A percentile compares a stretch with the other conserved stretches of the same genome.
Evolutionary conservation across 2,888 invertebrate species (phyloP).

Genomic region (Sphaeridia pumilis): DNA sequence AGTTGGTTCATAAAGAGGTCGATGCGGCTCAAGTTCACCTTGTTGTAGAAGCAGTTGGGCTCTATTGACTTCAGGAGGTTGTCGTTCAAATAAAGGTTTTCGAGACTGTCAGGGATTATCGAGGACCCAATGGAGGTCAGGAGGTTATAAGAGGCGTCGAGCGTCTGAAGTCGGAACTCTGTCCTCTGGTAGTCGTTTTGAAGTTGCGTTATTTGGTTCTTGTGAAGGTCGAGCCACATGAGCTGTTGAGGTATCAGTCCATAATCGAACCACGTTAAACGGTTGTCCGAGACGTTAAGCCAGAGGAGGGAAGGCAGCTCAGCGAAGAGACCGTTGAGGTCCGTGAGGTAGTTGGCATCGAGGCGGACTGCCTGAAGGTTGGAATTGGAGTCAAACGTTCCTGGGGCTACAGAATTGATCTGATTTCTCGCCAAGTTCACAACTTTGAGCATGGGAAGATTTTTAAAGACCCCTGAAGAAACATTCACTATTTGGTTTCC

Average conservation of each 20-base stretch:
- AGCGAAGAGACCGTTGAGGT: conserved; percentile 70
- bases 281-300: conserved; percentile 85
- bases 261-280: conserved; percentile 78
- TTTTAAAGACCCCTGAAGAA: conserved; percentile 63
- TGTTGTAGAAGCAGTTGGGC: conserved; percentile 77
- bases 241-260: conserved; percentile 66
- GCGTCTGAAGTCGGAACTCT: conserved; percentile 60
- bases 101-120: conserved; percentile 68
- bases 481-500: conserved; percentile 76
- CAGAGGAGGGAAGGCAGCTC: conserved; percentile 71
- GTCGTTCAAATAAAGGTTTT: conserved; percentile 75
- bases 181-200: conserved; percentile 43
- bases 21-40: conserved; percentile 75
- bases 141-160: conserved; percentile 84
- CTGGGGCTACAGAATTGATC: conserved; percentile 64
- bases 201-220: conserved; percentile 54
- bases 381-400: conserved; percentile 64
- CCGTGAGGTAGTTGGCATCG: conserved; percentile 69
- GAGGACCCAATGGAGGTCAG: conserved; percentile 58
- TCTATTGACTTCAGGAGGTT: conserved; percentile 74
- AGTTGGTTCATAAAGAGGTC: conserved; percentile 88
- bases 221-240: conserved; percentile 81
- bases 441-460: conserved; percentile 68
- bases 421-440: conserved; percentile 77
- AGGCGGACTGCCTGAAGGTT: conserved; percentile 74